phyloP scores from a whole-genome alignment of 2,888 invertebrate genomes.

The Synergus japonicus region DNA sequence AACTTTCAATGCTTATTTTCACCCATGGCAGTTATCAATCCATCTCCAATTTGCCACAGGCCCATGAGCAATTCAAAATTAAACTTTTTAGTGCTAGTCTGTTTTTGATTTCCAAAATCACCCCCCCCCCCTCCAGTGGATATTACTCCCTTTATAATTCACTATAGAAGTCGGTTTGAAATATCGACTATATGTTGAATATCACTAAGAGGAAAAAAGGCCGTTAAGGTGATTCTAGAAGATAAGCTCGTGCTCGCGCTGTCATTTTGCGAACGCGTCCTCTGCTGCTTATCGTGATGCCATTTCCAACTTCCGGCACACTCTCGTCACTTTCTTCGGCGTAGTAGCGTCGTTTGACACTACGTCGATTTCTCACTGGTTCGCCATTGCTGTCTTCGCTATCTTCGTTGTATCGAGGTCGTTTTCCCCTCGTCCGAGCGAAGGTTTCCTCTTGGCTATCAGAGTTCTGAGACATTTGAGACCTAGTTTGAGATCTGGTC shows the following conservation, averaged over 20 bases:
- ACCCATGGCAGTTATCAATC: too few relatives aligned
- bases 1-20: too few relatives aligned
- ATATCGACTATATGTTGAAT: conserved; percentile 20
- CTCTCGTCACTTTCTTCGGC: conserved; percentile 75
- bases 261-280: conserved; percentile 91
- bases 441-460: conserved; percentile 55
- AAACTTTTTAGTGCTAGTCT: not conserved
- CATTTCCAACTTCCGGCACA: conserved; percentile 62
- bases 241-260: conserved; percentile 85
- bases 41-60: too few relatives aligned
- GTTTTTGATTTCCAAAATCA: not conserved
- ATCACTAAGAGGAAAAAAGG: conserved; percentile 53
- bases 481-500: conserved; percentile 39
- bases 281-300: conserved; percentile 85
- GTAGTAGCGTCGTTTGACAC: conserved; percentile 72
- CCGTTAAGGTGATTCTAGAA: conserved; percentile 77
- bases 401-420: conserved; percentile 73
- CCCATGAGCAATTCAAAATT: too few relatives aligned
- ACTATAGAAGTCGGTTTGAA: conserved; percentile 4
- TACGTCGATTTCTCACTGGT: conserved; percentile 69
- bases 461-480: conserved; percentile 44
- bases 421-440: conserved; percentile 67
- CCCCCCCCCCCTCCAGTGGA: not conserved
- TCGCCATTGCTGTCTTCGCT: conserved; percentile 66
- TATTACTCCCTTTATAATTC: not conserved